phyloP scores from a whole-genome alignment of 2,888 invertebrate species.

The Glyphotaelius pellucidus region DNA sequence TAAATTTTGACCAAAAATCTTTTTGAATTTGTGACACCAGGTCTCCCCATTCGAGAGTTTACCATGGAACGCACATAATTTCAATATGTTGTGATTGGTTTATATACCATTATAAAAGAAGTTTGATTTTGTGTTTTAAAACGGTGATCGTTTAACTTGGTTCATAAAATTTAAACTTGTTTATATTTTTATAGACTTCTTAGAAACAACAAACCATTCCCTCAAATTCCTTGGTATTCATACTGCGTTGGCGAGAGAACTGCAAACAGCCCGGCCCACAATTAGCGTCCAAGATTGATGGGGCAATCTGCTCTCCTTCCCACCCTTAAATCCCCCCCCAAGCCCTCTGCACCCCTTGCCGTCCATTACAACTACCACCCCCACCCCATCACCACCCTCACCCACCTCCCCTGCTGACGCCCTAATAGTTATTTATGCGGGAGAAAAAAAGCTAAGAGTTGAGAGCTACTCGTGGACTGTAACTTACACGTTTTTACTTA shows the following conservation, averaged over 20 bases:
- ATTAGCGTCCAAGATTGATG: conserved; percentile 66
- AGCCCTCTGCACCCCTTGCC: conserved; percentile 26
- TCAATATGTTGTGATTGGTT: too few species aligned
- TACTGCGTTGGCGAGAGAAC: conserved; percentile 55
- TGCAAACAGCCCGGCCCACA: conserved; percentile 66
- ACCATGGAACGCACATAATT: too few species aligned
- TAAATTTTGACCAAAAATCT: too few species aligned
- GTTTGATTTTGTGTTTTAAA: not conserved
- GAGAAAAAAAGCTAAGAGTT: conserved; percentile 49
- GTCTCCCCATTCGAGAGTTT: too few species aligned
- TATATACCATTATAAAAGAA: too few species aligned
- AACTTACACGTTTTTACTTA: conserved; percentile 29
- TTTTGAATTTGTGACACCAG: too few species aligned
- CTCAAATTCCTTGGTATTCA: conserved; percentile 13
- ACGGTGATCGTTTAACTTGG: not conserved
- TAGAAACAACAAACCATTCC: not conserved
- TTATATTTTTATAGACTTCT: not conserved
- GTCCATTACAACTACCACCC: conserved; percentile 23
- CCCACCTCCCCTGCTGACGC: conserved; percentile 10
- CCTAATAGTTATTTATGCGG: conserved; percentile 58
- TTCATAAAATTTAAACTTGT: not conserved
- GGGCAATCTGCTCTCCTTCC: conserved; percentile 63
- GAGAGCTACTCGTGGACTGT: conserved; percentile 41
- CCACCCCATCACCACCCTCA: not conserved
- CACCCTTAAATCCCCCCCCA: conserved; percentile 46